A percentile compares a stretch with the other conserved stretches of the same genome.
phyloP scores from a whole-genome alignment of 2,113 vertebrate species.

The Embiotoca jacksoni region DNA sequence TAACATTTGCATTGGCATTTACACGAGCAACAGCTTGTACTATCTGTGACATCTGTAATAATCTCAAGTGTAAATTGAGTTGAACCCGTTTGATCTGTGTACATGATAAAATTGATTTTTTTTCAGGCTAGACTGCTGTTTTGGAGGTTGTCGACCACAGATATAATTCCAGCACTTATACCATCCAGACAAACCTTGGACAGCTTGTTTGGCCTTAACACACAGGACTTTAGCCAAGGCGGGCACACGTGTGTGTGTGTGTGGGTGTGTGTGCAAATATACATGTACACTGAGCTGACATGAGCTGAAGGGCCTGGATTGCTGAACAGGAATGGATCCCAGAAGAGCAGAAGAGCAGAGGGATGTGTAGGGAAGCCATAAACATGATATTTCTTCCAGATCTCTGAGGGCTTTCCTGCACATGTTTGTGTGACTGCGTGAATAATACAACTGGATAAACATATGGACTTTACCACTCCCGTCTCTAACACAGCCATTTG shows the following conservation, averaged over 20 bases:
- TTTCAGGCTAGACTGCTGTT: constrained; percentile 12
- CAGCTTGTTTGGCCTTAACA: constrained; percentile 43
- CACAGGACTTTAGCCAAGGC: neutral
- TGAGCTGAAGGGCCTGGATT: neutral
- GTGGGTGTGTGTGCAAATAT: neutral
- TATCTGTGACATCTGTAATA: constrained; percentile 1
- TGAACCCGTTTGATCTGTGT: constrained; percentile 16
- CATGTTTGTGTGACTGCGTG: constrained; percentile 15
- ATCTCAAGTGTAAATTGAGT: neutral
- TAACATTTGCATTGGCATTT: neutral
- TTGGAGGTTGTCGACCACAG: constrained; percentile 5
- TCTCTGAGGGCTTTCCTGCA: constrained; percentile 1
- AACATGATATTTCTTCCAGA: constrained; percentile 26
- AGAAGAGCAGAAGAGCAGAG: neutral
- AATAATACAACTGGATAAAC: constrained; percentile 17
- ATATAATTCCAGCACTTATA: neutral
- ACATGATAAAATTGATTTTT: constrained; percentile 27
- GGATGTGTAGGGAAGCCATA: neutral
- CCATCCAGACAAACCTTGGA: neutral
- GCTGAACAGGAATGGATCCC: constrained; percentile 1
- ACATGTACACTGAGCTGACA: constrained; percentile 8
- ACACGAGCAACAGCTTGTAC: neutral
- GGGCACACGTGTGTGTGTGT: neutral
- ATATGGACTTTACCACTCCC: constrained; percentile 46
- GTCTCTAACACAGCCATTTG: neutral